These are phyloP conservation scores for Callosobruchus maculatus DNA, from an alignment of 2,888 invertebrate species.

Conservation along the genomic window DNA sequence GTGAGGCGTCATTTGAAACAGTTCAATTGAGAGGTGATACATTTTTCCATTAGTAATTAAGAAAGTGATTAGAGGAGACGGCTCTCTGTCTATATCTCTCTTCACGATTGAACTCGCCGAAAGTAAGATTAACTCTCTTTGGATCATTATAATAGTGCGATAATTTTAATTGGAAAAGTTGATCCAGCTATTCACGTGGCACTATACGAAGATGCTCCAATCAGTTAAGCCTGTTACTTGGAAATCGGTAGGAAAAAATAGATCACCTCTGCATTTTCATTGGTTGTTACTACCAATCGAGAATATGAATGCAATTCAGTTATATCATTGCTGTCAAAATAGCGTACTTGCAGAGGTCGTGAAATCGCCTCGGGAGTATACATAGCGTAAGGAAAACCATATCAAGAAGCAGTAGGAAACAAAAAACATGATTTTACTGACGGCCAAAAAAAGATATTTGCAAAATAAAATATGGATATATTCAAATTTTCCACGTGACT, in stretches of 20 bases:
- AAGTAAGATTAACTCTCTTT: conserved; percentile 5
- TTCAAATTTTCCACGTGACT: too few species aligned
- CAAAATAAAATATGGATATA: too few species aligned
- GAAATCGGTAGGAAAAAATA: background rate
- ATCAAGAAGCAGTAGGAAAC: too few species aligned
- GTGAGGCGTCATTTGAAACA: conserved; percentile 29
- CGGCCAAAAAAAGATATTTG: too few species aligned
- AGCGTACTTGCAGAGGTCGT: too few species aligned
- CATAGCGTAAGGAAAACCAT: too few species aligned
- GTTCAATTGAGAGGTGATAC: conserved; percentile 35
- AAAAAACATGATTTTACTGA: too few species aligned
- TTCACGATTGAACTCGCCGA: conserved; percentile 19
- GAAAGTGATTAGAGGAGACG: conserved; percentile 18
- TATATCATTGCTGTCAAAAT: too few species aligned
- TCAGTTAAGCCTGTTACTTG: background rate
- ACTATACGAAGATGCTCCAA: background rate
- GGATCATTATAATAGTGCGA: background rate
- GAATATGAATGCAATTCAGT: too few species aligned
- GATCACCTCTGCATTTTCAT: too few species aligned
- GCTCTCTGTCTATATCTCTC: conserved; percentile 16
- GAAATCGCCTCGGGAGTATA: too few species aligned
- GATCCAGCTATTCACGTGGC: background rate
- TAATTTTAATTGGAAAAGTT: background rate
- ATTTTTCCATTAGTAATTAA: conserved; percentile 30
- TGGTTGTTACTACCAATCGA: too few species aligned